Evolutionary conservation across 2,888 invertebrate species (phyloP), one percentile per base, ranked within the genome.

Genomic region (Stegana nigrithorax): DNA sequence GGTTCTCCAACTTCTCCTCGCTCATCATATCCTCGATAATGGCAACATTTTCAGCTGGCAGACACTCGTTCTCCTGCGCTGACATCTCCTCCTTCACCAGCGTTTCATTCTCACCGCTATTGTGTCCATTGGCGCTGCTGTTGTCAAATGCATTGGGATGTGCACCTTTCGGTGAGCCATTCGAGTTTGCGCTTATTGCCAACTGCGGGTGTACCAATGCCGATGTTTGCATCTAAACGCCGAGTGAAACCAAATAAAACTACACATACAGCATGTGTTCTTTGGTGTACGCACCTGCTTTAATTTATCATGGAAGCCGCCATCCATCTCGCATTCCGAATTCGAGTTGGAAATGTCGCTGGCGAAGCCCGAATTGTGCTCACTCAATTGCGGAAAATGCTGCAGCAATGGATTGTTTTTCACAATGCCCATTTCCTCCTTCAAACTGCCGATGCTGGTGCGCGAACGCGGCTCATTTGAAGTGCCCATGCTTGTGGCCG

Each of bases 11-110:
- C 64, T 90, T 87, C 56, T 92, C 91, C 67, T 89, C 89, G 53
- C 88, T 83, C 63, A 86, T 86, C 67, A 91, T 88, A 4, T 94
- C 94, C 85, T 94, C 94, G 7, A 93, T 91, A 62, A 94, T 93
- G 1, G 94, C 91, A 7, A 94, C 94, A 81, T 94, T 93, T 83
- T 93, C 94, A 77, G 93, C 92, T 1, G 94, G 94, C 42, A 93
- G 87, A 66, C 92, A 88, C 85, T 94, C 94, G 73, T 72, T 87
- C 82, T 73, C 87, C 83, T 80, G 87, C 77, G 65, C 79, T 70
- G 71, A 75, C 58, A 84, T 78, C 80, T 83, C 77, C 45, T 78
- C 68, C 6, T 76, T 70, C 29, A 81, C 83, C 60, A 70, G 60
- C 0, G 72, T 66, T n/a, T 68, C 63, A 32, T 68, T 74, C 53